These are phyloP conservation scores for Eulithis testata DNA, from an alignment of 2,888 invertebrate genomes.

Conservation along the genomic window DNA sequence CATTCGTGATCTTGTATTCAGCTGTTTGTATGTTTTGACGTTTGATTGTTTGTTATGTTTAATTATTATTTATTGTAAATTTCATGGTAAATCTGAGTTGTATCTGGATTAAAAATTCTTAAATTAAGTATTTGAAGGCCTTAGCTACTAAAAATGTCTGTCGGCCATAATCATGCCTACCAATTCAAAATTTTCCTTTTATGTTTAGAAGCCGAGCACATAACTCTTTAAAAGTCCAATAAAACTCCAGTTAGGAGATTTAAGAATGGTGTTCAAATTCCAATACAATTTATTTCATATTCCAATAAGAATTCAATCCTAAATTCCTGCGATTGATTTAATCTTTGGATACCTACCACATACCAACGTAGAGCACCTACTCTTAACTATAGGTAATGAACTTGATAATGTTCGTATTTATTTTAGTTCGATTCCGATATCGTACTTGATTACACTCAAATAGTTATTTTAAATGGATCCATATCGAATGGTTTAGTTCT, in stretches of 20 bases:
- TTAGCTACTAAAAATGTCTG: no score
- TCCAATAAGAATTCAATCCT: neutral
- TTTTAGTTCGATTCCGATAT: constrained; percentile 49
- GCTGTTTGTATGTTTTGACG: constrained; percentile 27
- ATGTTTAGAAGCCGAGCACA: no score
- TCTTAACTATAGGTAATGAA: constrained; percentile 40
- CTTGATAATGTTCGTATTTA: constrained; percentile 47
- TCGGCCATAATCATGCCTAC: no score
- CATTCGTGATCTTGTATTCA: constrained; percentile 32
- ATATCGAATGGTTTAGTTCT: neutral
- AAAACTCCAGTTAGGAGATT: no score
- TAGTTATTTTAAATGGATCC: constrained; percentile 1
- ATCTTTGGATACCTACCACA: neutral
- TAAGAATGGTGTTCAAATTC: neutral
- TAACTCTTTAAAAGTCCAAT: neutral
- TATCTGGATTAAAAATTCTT: no score
- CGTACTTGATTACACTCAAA: constrained; percentile 9
- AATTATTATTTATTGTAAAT: constrained; percentile 8
- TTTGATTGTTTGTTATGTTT: constrained; percentile 19
- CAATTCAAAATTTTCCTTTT: no score
- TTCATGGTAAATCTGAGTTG: no score
- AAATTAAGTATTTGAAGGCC: no score
- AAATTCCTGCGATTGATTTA: constrained; percentile 1
- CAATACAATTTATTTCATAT: neutral
- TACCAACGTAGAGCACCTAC: neutral